These are phyloP conservation scores for Drosophila tani DNA, from an alignment of 1,140 invertebrate genomes.

Conservation along the genomic window DNA sequence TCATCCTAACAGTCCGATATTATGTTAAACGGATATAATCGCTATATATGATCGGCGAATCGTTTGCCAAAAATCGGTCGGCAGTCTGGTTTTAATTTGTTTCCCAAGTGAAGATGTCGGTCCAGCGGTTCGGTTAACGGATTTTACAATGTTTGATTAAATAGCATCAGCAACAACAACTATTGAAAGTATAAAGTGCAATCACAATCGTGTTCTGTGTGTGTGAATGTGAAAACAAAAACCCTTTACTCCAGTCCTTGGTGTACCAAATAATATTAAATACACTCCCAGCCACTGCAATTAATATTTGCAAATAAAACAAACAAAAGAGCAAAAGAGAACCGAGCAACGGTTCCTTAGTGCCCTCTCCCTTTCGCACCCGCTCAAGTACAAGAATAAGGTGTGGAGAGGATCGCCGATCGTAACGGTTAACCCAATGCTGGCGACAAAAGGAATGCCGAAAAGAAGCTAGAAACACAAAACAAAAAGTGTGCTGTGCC, in stretches of 20 bases:
- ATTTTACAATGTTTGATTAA: conserved; percentile 28
- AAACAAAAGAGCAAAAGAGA: conserved; percentile 38
- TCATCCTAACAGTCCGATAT: neutral
- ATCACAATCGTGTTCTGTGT: conserved; percentile 29
- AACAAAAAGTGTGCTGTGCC: conserved; percentile 51
- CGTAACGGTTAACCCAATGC: conserved; percentile 29
- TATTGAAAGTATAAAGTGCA: conserved; percentile 19
- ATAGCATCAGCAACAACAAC: conserved; percentile 12
- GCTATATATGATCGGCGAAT: neutral
- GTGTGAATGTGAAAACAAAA: conserved; percentile 13
- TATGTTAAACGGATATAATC: conserved; percentile 9
- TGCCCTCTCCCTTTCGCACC: conserved; percentile 30
- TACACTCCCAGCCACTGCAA: conserved; percentile 27
- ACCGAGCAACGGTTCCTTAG: conserved; percentile 58
- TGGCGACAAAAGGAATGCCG: conserved; percentile 14
- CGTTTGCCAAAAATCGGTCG: neutral
- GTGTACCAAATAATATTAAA: conserved; percentile 3
- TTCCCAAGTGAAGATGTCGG: conserved; percentile 3
- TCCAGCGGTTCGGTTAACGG: conserved; percentile 35
- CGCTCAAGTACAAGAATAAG: conserved; percentile 15
- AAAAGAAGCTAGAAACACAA: conserved; percentile 48
- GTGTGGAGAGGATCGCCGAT: conserved; percentile 5
- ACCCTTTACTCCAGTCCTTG: conserved; percentile 2
- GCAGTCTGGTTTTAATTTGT: neutral
- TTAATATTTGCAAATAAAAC: conserved; percentile 44